phyloP scores from a whole-genome alignment of 2,113 vertebrate species.

The Asarcornis scutulata region DNA sequence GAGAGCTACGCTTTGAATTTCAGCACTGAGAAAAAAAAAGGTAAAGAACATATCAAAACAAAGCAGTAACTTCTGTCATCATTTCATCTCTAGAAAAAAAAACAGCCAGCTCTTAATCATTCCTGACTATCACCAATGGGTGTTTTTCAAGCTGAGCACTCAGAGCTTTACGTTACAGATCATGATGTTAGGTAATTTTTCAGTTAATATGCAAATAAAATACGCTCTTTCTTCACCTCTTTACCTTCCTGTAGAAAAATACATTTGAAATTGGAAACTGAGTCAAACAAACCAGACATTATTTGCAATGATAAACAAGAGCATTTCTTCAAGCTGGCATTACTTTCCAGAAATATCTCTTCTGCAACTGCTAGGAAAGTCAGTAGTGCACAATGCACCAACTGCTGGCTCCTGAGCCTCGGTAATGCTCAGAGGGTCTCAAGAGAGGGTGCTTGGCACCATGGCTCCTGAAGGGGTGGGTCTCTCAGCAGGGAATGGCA shows the following conservation, averaged over 20 bases:
- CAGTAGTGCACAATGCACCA: neutral
- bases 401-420: neutral
- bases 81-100: neutral
- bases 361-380: neutral
- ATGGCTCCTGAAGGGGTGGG: neutral
- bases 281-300: neutral
- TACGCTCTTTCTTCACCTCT: neutral
- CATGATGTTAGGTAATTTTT: neutral
- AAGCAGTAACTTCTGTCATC: neutral
- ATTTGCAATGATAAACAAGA: neutral
- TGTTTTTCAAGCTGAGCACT: neutral
- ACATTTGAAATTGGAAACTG: neutral
- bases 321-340: neutral
- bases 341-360: neutral
- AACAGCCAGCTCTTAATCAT: neutral
- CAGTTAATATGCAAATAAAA: neutral
- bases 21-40: constrained; percentile 81
- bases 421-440: neutral
- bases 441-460: fast-evolving
- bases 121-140: neutral
- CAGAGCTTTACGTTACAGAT: neutral
- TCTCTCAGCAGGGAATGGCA: neutral
- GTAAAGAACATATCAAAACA: neutral
- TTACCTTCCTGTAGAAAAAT: neutral
- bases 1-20: constrained; percentile 86